phyloP scores from a whole-genome alignment of 2,113 vertebrate genomes.

The Otus sunia region DNA sequence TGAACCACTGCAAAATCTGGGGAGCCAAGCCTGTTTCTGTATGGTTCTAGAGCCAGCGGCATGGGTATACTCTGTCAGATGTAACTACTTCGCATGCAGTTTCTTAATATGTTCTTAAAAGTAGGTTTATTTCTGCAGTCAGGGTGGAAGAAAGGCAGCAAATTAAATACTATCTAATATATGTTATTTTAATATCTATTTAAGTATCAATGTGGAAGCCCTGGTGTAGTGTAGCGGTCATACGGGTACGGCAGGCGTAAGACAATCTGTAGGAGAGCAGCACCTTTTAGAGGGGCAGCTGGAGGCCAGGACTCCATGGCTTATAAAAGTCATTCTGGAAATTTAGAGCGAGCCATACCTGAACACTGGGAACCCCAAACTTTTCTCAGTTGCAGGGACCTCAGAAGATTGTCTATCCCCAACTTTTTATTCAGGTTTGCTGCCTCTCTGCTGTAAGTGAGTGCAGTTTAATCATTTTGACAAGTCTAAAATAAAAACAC shows the following conservation, averaged over 20 bases:
- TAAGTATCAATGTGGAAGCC: neutral
- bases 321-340: neutral
- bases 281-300: neutral
- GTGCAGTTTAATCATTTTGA: accelerated
- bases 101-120: neutral
- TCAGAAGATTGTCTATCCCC: neutral
- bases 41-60: neutral
- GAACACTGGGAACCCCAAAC: neutral
- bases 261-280: neutral
- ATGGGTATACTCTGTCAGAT: too few relatives aligned
- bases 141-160: neutral
- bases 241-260: neutral
- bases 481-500: neutral
- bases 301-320: neutral
- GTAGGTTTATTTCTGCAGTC: neutral
- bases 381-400: neutral
- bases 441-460: neutral
- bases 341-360: neutral
- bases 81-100: neutral
- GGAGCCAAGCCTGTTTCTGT: neutral
- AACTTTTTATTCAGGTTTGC: neutral
- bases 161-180: neutral
- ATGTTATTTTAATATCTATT: neutral
- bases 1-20: accelerated
- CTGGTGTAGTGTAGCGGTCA: neutral